Evolutionary conservation across 2,113 vertebrate genomes (phyloP), one percentile per base, ranked within the genome.

Genomic region (Thermophis baileyi): DNA sequence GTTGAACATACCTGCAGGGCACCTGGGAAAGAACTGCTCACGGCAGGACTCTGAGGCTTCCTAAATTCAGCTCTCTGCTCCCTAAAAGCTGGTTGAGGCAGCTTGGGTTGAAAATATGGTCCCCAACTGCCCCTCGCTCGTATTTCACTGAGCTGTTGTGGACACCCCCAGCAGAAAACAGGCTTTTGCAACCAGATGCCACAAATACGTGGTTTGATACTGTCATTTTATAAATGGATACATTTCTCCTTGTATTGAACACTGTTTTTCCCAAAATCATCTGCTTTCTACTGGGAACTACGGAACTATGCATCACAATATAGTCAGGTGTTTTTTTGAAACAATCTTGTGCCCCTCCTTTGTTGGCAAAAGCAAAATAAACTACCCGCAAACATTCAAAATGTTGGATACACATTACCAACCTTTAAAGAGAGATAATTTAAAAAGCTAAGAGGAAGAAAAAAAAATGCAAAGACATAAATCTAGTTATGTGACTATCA

Each of bases 121-220:
- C 69, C 14, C n/a, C 69, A 40, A 18, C 69, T 81, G n/a, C 35
- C 35, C 6, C n/a, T 81, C 16, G 0, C 35, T 81, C 35, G 20
- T n/a, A 40, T 81, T 40, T 40, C 74, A 40, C 35, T 40, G 74
- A 35, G 63, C 89, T 6, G 92, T 0, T 2, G 93, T 94, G 88
- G 92, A 11, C 88, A n/a, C 85, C 90, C 95, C 92, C 14, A 95
- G 93, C 95, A 92, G 6, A 81, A 91, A 95, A 94, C 94, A 63
- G 94, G 93, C 93, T 94, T 92, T 60, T 95, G 96, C 94, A 96
- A 96, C 55, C 94, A 94, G 87, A 95, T 91, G 93, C 92, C 95
- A 44, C 35, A 94, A 88, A 53, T 7, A 7, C 47, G 91, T 91
- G 88, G 46, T 85, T 88, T 87, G 35, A 92, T 81, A 86, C 16